Evolutionary conservation across 2,113 vertebrate species (phyloP), one percentile per base, ranked within the genome.

Genomic region (Coracopsis vasa): DNA sequence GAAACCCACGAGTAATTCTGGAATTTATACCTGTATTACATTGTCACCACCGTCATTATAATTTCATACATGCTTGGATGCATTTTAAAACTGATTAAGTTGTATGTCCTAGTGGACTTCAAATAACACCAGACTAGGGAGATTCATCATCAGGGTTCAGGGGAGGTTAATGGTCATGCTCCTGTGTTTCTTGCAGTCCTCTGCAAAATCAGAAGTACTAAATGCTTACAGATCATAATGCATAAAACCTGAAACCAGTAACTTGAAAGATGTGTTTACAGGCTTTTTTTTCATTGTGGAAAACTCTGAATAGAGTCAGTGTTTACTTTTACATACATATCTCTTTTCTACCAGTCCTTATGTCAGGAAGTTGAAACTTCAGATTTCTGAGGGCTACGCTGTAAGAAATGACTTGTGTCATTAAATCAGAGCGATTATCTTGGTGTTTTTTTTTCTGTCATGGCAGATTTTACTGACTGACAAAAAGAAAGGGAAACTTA

Each of bases 111-210:
- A 9, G 33, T 86, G 53, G 21, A 54, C 4, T 91, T 72, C 1
- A 4, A 0, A 0, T 45, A 42, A 29, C 21, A 28, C 5, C 25
- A 86, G 16, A 33, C 8, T 45, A 37, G 33, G 50, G 31, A 72
- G 23, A 8, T 28, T 91, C 31, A 20, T 70, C 19, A 56, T 35
- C 54, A 91, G 41, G 28, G 20, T 35, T 91, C 29, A 11, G 5
- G 16, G 31, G 70, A 64, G 39, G 16, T 42, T 93, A 19, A 11
- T 21, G 35, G 29, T 33, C 14, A 2, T 31, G 42, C 39, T 74
- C 42, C 31, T 67, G 21, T 48, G 35, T 47, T 66, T 2, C 0
- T 37, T 77, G 64, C n/a, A 86, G 27, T 56, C 27, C 18, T 61
- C 45, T 65, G 44, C 45, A 48, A 61, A 61, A 72, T 7, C 19